phyloP scores from a whole-genome alignment of 2,888 invertebrate species.

The Synanthedon myopaeformis region DNA sequence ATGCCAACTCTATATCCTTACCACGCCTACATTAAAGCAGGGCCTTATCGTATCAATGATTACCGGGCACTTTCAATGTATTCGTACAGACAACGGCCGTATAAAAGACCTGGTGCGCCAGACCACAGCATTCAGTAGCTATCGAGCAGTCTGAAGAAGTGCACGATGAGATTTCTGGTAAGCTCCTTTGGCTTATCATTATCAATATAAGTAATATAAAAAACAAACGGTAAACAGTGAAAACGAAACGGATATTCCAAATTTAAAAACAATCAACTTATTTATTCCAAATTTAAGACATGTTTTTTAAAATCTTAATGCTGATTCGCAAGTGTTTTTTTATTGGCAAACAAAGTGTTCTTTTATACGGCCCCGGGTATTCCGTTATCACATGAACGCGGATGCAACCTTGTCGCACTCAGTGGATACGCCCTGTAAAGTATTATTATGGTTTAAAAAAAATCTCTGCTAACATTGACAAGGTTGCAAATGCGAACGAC shows the following conservation, averaged over 20 bases:
- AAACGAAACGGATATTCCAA: constrained; percentile 6
- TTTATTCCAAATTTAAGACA: not conserved
- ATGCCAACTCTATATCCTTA: not conserved
- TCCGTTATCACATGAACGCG: constrained; percentile 5
- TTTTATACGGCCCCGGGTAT: not conserved
- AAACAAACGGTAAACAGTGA: constrained; percentile 6
- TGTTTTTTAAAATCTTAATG: not conserved
- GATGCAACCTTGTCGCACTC: constrained; percentile 7
- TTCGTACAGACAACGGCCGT: constrained; percentile 26
- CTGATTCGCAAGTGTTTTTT: not conserved
- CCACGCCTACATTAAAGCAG: not conserved
- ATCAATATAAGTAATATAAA: constrained; percentile 2
- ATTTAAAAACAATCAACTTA: not conserved
- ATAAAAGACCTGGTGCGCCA: constrained; percentile 44
- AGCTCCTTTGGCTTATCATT: constrained; percentile 16
- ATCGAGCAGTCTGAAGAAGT: constrained; percentile 64
- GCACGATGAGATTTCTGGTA: constrained; percentile 69
- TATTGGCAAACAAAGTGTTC: not conserved
- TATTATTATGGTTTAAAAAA: not conserved
- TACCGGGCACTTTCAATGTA: constrained; percentile 42
- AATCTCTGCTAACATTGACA: not conserved
- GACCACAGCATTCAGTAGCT: constrained; percentile 60
- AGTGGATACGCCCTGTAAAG: not conserved
- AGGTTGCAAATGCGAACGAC: not conserved
- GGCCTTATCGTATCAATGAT: constrained; percentile 13